Evolutionary conservation across 2,888 invertebrate genomes (phyloP).

Genomic region (Rhamnusium bicolor): DNA sequence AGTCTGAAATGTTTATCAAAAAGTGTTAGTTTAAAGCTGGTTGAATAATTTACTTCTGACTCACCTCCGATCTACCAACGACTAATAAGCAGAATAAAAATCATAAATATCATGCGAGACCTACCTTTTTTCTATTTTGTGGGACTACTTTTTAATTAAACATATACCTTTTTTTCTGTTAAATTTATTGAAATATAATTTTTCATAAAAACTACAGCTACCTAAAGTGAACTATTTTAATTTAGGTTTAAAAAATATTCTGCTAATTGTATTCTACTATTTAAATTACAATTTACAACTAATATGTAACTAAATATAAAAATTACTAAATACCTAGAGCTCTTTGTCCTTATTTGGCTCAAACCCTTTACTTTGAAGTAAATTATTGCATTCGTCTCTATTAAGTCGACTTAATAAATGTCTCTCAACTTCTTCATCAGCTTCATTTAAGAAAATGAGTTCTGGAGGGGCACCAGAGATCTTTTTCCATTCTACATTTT

Average conservation of each 20-base stretch:
- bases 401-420: constrained; percentile 74
- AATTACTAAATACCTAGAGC: constrained; percentile 64
- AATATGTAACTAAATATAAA: too few species aligned
- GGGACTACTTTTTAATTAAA: too few species aligned
- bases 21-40: too few species aligned
- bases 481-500: constrained; percentile 77
- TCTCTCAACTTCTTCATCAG: constrained; percentile 78
- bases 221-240: neutral
- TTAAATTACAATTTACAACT: neutral
- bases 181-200: too few species aligned
- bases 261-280: neutral
- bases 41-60: too few species aligned
- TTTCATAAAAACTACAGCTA: neutral
- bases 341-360: constrained; percentile 69
- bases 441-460: constrained; percentile 74
- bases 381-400: constrained; percentile 79
- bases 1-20: too few species aligned
- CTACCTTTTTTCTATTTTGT: too few species aligned
- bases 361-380: constrained; percentile 77
- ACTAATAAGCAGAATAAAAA: too few species aligned
- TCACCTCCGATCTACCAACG: too few species aligned
- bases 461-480: constrained; percentile 80
- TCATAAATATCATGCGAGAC: too few species aligned
- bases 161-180: too few species aligned
- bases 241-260: neutral